These are phyloP conservation scores for Chromis chromis DNA, from an alignment of 2,797 vertebrate species.

Conservation along the genomic window DNA sequence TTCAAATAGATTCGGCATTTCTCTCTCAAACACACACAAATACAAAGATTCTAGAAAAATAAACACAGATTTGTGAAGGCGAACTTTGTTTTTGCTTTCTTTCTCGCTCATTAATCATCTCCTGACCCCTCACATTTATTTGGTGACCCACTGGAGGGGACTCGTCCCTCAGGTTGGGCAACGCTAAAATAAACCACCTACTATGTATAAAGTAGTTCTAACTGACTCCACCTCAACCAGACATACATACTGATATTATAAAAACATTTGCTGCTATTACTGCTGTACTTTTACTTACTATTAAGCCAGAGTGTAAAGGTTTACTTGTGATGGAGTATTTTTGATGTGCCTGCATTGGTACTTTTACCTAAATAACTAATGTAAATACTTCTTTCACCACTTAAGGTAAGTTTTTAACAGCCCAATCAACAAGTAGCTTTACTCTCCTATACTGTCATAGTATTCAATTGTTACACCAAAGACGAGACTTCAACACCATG, in stretches of 20 bases:
- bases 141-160: neutral
- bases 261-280: neutral
- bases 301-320: neutral
- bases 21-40: neutral
- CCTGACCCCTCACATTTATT: conserved; percentile 1
- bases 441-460: too few species aligned
- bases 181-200: neutral
- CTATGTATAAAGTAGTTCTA: neutral
- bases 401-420: too few species aligned
- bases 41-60: neutral
- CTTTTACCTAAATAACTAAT: too few species aligned
- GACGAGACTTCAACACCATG: neutral
- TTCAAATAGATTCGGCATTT: neutral
- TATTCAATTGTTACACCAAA: too few species aligned
- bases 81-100: conserved; percentile 6
- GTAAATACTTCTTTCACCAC: too few species aligned
- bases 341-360: too few species aligned
- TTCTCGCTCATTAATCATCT: conserved; percentile 17
- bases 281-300: neutral
- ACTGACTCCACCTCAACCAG: neutral
- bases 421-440: too few species aligned
- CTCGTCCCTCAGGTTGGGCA: conserved; percentile 4
- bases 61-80: neutral
- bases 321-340: neutral
- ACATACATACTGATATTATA: too few species aligned